A percentile compares a stretch with the other conserved stretches of the same genome.
phyloP scores from a whole-genome alignment of 2,113 vertebrate species.

The Piprites chloris region DNA sequence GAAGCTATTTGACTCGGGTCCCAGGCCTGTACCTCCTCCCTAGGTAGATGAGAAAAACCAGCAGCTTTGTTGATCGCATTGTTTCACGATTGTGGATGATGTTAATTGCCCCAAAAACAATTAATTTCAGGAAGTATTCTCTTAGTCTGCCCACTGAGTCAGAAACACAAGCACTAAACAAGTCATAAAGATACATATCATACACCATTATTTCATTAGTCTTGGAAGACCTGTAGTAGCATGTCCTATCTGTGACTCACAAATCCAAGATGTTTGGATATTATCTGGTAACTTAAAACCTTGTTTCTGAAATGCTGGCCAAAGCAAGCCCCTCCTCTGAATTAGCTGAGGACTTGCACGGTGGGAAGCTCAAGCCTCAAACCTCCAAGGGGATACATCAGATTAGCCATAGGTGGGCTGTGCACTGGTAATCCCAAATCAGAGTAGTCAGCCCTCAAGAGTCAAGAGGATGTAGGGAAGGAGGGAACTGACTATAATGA shows the following conservation, averaged over 20 bases:
- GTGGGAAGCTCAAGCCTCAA: neutral
- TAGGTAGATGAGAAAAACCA: conserved; percentile 10
- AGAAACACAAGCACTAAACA: neutral
- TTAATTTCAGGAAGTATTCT: conserved; percentile 15
- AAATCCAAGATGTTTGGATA: neutral
- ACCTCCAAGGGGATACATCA: neutral
- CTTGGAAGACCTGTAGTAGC: neutral
- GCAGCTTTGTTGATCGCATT: neutral
- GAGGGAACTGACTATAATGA: neutral
- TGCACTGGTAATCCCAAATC: neutral
- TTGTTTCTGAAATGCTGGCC: neutral
- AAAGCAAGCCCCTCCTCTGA: neutral
- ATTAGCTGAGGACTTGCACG: neutral
- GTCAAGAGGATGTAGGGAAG: neutral
- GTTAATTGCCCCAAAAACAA: conserved; percentile 13
- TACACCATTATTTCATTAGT: neutral
- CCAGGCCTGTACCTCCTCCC: neutral
- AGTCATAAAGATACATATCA: conserved; percentile 1
- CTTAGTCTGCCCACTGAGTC: neutral
- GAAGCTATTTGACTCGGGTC: neutral
- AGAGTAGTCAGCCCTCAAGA: neutral
- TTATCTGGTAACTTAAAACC: neutral
- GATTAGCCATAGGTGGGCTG: neutral
- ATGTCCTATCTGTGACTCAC: neutral
- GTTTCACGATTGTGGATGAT: neutral